A percentile compares a stretch with the other conserved stretches of the same genome.
Evolutionary conservation across 2,113 vertebrate species (phyloP).

Genomic region (Corythaeola cristata): DNA sequence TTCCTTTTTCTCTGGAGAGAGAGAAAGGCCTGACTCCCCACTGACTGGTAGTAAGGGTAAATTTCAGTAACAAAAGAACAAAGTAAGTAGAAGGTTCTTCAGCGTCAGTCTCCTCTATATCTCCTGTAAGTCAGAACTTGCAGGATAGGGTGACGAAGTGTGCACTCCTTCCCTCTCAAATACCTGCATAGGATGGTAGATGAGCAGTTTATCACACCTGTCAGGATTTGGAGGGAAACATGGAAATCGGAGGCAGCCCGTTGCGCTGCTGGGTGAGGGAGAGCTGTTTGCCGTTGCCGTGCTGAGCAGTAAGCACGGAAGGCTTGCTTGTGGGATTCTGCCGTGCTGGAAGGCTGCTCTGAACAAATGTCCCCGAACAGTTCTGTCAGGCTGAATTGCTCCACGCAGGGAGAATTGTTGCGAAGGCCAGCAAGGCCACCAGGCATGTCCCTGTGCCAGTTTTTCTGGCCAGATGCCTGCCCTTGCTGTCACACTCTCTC

Average conservation of each 20-base stretch:
- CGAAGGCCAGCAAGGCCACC: neutral
- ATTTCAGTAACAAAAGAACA: neutral
- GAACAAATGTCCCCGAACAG: neutral
- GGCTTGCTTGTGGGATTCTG: neutral
- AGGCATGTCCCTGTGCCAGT: neutral
- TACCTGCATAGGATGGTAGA: neutral
- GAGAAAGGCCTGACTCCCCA: neutral
- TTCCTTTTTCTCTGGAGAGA: neutral
- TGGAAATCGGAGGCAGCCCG: neutral
- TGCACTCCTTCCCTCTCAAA: neutral
- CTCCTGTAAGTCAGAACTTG: neutral
- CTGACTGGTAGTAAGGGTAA: neutral
- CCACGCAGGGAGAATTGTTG: neutral
- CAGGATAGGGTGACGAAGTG: neutral
- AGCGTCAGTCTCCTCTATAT: neutral
- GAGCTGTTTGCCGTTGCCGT: neutral
- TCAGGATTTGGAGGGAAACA: neutral
- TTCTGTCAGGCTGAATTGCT: neutral
- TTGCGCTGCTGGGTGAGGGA: rapidly evolving
- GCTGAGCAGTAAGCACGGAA: neutral
- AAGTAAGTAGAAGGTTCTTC: neutral
- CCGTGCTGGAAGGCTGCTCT: neutral
- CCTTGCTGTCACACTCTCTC: neutral
- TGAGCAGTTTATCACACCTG: neutral
- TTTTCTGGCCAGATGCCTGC: neutral